Percentiles rank a stretch among this genome's conserved stretches.
Conservation (phyloP, 2,113 vertebrate species). For the Sinocyclocheilus anshuiensis region DNA sequence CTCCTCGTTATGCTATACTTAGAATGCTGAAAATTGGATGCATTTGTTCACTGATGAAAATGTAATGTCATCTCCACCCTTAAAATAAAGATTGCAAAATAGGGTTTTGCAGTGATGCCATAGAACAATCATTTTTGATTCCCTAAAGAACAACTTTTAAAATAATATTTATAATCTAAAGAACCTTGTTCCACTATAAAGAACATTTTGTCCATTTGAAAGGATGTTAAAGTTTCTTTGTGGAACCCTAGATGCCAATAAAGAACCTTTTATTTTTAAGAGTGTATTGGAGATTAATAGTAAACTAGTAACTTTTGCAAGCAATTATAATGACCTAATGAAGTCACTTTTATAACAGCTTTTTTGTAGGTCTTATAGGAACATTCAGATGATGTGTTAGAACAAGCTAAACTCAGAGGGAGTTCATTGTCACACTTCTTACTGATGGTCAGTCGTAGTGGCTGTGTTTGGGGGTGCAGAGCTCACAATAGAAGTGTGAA, state of each 20-base stretch:
- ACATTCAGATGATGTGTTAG: slow-evolving; percentile 34
- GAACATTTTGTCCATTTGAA: too few species aligned
- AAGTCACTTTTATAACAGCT: slow-evolving; percentile 33
- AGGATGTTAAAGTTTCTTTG: too few species aligned
- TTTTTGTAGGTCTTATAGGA: slow-evolving; percentile 17
- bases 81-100: too few species aligned
- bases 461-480: slow-evolving; percentile 38
- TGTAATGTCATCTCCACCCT: not conserved
- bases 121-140: too few species aligned
- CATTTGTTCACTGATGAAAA: not conserved
- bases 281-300: too few species aligned
- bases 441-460: slow-evolving; percentile 38
- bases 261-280: too few species aligned
- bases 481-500: slow-evolving; percentile 53
- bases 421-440: slow-evolving; percentile 40
- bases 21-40: not conserved
- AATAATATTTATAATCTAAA: too few species aligned
- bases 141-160: too few species aligned
- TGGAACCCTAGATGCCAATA: too few species aligned
- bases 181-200: too few species aligned
- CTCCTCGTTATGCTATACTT: not conserved
- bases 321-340: not conserved
- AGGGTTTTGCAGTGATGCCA: too few species aligned
- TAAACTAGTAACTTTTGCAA: not conserved
- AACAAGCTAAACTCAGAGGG: slow-evolving; percentile 15